A percentile compares a stretch with the other conserved stretches of the same genome.
Evolutionary conservation across 1,140 invertebrate species (phyloP).

Genomic region (Cotesia chilonis): DNA sequence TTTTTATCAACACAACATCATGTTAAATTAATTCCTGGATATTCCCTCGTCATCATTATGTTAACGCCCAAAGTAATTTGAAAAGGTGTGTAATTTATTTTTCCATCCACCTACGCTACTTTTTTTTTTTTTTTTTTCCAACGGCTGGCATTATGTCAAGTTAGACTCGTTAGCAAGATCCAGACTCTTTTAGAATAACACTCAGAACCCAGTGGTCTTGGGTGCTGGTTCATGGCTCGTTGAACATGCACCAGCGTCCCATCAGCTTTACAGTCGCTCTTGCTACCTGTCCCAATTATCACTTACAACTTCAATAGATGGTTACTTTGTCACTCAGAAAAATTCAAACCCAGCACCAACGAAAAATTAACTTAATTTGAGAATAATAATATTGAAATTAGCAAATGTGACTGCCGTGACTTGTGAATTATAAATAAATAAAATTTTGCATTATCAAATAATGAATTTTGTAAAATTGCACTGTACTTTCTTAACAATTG

Average conservation of each 20-base stretch:
- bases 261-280: constrained; percentile 40
- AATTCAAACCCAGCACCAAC: too few relatives aligned
- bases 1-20: not conserved
- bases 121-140: constrained; percentile 62
- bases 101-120: constrained; percentile 37
- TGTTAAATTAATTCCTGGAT: too few relatives aligned
- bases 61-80: not conserved
- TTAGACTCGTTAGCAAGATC: constrained; percentile 63
- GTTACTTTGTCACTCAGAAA: too few relatives aligned
- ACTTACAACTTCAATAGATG: constrained; percentile 37
- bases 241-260: constrained; percentile 57
- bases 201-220: constrained; percentile 49
- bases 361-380: too few relatives aligned
- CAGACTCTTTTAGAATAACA: constrained; percentile 48
- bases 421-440: too few relatives aligned
- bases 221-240: constrained; percentile 54
- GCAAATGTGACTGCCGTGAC: too few relatives aligned
- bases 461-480: too few relatives aligned
- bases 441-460: too few relatives aligned
- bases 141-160: constrained; percentile 64
- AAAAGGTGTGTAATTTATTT: too few relatives aligned
- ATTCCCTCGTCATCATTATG: not conserved
- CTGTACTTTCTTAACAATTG: too few relatives aligned
- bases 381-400: too few relatives aligned
- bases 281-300: constrained; percentile 1